Evolutionary conservation across 2,888 invertebrate species (phyloP), one percentile per base, ranked within the genome.

Genomic region (Drosophila siamana): DNA sequence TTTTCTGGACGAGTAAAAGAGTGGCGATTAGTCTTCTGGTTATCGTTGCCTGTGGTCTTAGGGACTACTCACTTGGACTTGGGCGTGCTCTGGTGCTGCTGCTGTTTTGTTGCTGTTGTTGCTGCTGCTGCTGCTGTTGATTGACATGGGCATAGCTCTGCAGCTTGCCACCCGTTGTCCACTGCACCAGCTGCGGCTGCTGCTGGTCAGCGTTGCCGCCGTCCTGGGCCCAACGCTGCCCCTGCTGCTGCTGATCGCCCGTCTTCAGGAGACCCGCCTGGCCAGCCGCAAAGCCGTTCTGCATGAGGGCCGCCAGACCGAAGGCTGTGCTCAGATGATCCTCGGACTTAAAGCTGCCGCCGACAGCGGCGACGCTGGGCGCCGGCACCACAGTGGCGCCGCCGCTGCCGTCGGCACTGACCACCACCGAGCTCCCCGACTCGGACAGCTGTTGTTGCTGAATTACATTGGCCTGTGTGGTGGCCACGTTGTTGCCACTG

Each of bases 261-360:
- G 83, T 72, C 56, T 90, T 86, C 19, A 89, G 75, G 15, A 84
- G 66, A 13, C 88, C 88, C 48, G 83, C 86, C 48, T 86, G 83
- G 2, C 86, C 78, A 59, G 95, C 94, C 50, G 95, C 88, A 65
- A 91, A 91, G 30, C 91, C 91, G 74, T 91, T 91, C 74, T 91
- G 96, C 95, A 96, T 96, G 82, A 96, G 93, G 26, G 96, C 95
- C 16, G 96, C 96, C 71, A 96, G 93, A 16, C 95, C 95, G 93
- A 95, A 95, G 52, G 95, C 95, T 46, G 94, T 94, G 63, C 93
- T 94, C 87, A 95, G 93, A 92, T 95, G 95, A 91, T 95, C 95
- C 91, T 95, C 95, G 48, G 95, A 94, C 79, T 95, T 95, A 84
- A 95, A 93, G 77, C 88, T 90, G 41, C 85, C 90, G 2, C 85